These are phyloP conservation scores for Loxodonta africana DNA, from an alignment of 2,113 vertebrate species.

Conservation along the genomic window DNA sequence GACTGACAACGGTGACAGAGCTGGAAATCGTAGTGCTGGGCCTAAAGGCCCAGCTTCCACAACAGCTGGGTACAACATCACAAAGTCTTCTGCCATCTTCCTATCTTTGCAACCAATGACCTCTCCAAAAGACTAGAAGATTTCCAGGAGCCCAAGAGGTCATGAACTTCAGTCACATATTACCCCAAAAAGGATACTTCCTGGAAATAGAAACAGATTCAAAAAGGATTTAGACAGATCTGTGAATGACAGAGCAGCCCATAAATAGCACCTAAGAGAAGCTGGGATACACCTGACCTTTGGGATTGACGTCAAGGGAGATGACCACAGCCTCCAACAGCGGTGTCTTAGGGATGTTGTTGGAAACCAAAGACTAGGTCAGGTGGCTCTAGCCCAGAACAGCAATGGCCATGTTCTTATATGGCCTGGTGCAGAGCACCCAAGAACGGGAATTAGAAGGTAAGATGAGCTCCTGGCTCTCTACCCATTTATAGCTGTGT, in stretches of 20 bases:
- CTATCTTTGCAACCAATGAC: background rate
- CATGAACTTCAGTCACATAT: slow-evolving; percentile 61
- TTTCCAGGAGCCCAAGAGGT: slow-evolving; percentile 56
- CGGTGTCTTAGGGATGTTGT: background rate
- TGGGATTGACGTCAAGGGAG: slow-evolving; percentile 78
- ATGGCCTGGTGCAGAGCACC: slow-evolving; percentile 61
- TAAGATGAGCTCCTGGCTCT: background rate
- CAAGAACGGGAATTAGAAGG: background rate
- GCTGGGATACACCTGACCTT: slow-evolving; percentile 79
- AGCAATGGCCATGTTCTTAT: slow-evolving; percentile 77
- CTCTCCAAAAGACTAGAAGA: background rate
- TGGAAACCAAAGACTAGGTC: slow-evolving; percentile 76
- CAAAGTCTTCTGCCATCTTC: background rate
- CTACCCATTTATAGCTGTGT: slow-evolving; percentile 57
- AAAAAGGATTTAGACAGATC: slow-evolving; percentile 76
- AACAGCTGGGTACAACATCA: background rate
- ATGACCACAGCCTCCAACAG: slow-evolving; percentile 20
- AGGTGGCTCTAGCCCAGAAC: slow-evolving; percentile 60
- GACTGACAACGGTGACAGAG: background rate
- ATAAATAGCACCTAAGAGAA: slow-evolving; percentile 75
- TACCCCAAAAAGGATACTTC: slow-evolving; percentile 74
- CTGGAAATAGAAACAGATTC: slow-evolving; percentile 77
- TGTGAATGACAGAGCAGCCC: slow-evolving; percentile 79
- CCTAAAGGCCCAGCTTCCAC: background rate
- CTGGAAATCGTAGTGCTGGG: background rate